phyloP scores from a whole-genome alignment of 2,113 vertebrate genomes.

The Centropus bengalensis region DNA sequence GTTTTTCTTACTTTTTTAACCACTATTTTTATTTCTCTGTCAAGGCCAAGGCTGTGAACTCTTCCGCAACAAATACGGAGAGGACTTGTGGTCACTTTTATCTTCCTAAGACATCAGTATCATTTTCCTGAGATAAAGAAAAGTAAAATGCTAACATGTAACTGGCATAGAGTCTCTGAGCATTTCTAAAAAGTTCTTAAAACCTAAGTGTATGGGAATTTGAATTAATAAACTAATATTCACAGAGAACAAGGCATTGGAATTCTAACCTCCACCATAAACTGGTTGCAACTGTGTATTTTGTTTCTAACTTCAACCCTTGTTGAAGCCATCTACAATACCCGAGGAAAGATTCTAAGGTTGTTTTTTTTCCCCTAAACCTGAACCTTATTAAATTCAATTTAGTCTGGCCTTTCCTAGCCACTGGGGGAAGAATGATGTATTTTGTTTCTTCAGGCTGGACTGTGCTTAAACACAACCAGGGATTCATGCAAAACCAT shows the following conservation, averaged over 20 bases:
- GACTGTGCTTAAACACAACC: slow-evolving; percentile 36
- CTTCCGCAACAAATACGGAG: not conserved
- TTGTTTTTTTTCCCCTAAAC: slow-evolving; percentile 27
- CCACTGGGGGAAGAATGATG: slow-evolving; percentile 37
- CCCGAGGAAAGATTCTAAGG: slow-evolving; percentile 12
- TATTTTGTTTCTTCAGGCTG: slow-evolving; percentile 37
- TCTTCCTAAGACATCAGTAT: not conserved
- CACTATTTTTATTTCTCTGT: not conserved
- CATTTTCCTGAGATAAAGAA: not conserved
- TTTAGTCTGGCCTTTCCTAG: slow-evolving; percentile 64
- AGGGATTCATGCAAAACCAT: slow-evolving; percentile 33
- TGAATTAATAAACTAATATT: not conserved
- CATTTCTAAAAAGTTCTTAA: not conserved
- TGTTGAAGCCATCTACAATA: not conserved
- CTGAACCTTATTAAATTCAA: slow-evolving; percentile 60
- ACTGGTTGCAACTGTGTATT: not conserved
- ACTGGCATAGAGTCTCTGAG: not conserved
- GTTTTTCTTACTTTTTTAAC: slow-evolving; percentile 3
- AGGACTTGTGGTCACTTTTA: not conserved
- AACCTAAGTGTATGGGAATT: rapidly evolving
- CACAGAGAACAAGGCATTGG: not conserved
- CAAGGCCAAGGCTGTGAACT: not conserved
- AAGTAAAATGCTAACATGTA: not conserved
- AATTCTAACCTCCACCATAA: not conserved
- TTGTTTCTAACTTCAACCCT: not conserved